Evolutionary conservation across 1,140 invertebrate genomes (phyloP).

Genomic region (Mizuhopecten yessoensis): DNA sequence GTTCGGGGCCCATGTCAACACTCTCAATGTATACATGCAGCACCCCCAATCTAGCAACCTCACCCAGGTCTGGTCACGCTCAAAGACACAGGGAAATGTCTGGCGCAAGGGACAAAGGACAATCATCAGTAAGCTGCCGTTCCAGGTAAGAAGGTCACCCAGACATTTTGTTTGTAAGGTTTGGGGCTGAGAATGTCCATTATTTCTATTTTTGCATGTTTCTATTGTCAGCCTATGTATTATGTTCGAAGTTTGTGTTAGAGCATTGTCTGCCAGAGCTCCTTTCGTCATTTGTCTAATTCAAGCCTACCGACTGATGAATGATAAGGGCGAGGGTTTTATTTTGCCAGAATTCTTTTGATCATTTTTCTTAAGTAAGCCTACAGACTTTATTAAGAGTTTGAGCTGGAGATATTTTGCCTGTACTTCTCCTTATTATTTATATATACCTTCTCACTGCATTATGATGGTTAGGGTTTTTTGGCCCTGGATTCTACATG

Average conservation of each 20-base stretch:
- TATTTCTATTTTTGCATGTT: not conserved
- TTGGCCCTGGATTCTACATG: too few species aligned
- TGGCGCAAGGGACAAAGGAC: conserved; percentile 75
- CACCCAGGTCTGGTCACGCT: conserved; percentile 76
- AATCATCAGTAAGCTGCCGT: conserved; percentile 61
- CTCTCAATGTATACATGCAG: conserved; percentile 75
- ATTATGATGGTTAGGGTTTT: too few species aligned
- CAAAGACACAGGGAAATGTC: conserved; percentile 75
- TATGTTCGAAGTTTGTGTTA: conserved; percentile 87
- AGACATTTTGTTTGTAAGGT: not conserved
- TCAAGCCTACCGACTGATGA: too few species aligned
- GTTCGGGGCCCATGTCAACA: conserved; percentile 86
- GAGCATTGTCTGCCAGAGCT: too few species aligned
- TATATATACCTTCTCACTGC: too few species aligned
- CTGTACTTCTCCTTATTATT: too few species aligned
- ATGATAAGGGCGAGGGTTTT: too few species aligned
- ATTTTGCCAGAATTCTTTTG: too few species aligned
- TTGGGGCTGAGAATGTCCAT: not conserved
- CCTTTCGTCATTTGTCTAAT: too few species aligned
- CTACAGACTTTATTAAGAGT: too few species aligned
- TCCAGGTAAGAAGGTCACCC: conserved; percentile 61
- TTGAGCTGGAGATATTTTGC: too few species aligned
- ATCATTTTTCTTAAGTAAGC: too few species aligned
- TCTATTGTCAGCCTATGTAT: conserved; percentile 81
- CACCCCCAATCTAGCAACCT: conserved; percentile 56